Percentiles rank a stretch among this genome's conserved stretches.
Evolutionary conservation across 2,113 vertebrate genomes (phyloP).

Genomic region (Caranx melampygus): DNA sequence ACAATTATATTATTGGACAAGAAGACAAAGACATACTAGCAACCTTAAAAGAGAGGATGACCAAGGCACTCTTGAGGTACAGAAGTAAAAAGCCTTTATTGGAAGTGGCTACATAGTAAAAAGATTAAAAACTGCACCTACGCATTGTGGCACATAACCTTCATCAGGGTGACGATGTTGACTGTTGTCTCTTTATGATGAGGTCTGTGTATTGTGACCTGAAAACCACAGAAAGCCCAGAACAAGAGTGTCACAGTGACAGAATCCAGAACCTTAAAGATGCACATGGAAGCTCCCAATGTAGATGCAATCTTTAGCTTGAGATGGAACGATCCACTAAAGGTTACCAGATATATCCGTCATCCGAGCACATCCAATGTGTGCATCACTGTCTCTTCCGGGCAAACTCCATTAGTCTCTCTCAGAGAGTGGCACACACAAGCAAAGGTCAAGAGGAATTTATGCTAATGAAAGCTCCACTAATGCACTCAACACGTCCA

Average conservation of each 20-base stretch:
- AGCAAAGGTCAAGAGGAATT: slow-evolving; percentile 69
- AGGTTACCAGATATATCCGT: slow-evolving; percentile 49
- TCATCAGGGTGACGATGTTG: too few species aligned
- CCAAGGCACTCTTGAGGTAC: too few species aligned
- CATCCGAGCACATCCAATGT: slow-evolving; percentile 25
- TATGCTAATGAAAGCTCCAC: slow-evolving; percentile 58
- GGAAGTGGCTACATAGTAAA: too few species aligned
- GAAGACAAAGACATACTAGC: not conserved
- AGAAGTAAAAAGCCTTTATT: too few species aligned
- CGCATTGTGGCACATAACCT: too few species aligned
- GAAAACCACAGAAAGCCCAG: not conserved
- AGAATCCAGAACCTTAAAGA: not conserved
- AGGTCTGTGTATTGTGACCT: not conserved
- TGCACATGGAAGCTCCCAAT: not conserved
- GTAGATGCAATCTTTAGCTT: slow-evolving; percentile 47
- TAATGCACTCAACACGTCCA: slow-evolving; percentile 51
- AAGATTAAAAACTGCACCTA: too few species aligned
- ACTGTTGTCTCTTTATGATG: too few species aligned
- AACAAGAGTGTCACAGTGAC: not conserved
- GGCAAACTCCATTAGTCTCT: slow-evolving; percentile 54
- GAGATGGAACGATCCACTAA: slow-evolving; percentile 40
- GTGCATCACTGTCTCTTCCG: slow-evolving; percentile 30
- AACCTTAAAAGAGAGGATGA: too few species aligned
- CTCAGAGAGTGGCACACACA: slow-evolving; percentile 28
- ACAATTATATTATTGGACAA: too few species aligned